These are phyloP conservation scores for Odontomyia ornata DNA, from an alignment of 2,888 invertebrate species.

Conservation along the genomic window DNA sequence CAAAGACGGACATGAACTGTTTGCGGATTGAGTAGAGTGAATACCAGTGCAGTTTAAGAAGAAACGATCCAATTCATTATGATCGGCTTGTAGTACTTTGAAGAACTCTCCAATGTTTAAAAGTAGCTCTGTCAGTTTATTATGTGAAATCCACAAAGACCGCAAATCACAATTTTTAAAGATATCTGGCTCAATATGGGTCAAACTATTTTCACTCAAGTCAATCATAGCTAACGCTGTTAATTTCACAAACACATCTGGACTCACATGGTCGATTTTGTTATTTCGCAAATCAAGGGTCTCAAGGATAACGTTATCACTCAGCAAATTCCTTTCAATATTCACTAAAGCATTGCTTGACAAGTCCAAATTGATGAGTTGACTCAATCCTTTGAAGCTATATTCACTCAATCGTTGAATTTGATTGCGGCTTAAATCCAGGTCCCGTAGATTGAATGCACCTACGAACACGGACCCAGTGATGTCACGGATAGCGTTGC, in stretches of 20 bases:
- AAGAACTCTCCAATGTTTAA: conserved; percentile 57
- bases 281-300: conserved; percentile 59
- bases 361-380: not conserved
- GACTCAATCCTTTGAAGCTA: conserved; percentile 13
- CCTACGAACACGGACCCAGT: conserved; percentile 17
- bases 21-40: not conserved
- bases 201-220: conserved; percentile 58
- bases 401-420: conserved; percentile 14
- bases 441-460: not conserved
- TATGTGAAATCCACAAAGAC: conserved; percentile 56
- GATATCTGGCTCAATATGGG: conserved; percentile 58
- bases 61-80: conserved; percentile 57
- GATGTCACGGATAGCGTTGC: conserved; percentile 3
- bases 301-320: conserved; percentile 59
- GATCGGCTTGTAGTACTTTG: conserved; percentile 58
- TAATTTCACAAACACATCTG: conserved; percentile 59
- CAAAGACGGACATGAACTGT: conserved; percentile 54
- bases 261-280: conserved; percentile 56
- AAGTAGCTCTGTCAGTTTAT: conserved; percentile 55
- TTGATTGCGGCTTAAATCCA: conserved; percentile 3
- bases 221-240: conserved; percentile 60
- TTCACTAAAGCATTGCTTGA: conserved; percentile 54
- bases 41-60: not conserved
- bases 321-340: conserved; percentile 58
- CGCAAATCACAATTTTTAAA: conserved; percentile 59